Evolutionary conservation across 2,797 vertebrate species (phyloP).

Genomic region (Schizopygopsis pylzovi): DNA sequence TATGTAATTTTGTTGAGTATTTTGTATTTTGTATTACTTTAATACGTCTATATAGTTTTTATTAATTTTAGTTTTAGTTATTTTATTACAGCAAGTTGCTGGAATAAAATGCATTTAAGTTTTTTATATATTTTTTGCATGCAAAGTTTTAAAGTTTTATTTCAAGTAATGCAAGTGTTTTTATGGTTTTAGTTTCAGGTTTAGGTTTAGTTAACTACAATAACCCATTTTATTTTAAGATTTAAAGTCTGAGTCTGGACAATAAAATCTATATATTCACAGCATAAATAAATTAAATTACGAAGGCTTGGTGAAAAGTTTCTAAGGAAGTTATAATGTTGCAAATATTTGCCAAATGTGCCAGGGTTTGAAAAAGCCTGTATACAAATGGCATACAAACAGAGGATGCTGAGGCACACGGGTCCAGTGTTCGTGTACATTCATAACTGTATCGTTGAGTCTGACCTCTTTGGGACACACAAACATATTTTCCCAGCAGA

Average conservation of each 20-base stretch:
- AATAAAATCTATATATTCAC: background rate
- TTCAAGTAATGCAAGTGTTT: no score
- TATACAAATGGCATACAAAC: background rate
- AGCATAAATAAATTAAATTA: background rate
- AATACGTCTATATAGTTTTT: no score
- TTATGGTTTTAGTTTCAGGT: no score
- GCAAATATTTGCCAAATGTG: background rate
- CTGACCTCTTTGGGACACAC: background rate
- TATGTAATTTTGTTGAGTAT: background rate
- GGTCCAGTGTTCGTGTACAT: background rate
- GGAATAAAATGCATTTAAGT: background rate
- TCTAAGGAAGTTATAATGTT: background rate
- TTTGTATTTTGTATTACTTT: no score
- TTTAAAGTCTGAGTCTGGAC: background rate
- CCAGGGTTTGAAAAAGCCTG: background rate
- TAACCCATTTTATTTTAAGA: background rate
- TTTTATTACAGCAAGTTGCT: background rate
- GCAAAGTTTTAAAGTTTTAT: no score
- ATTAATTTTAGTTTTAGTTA: background rate
- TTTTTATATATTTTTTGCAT: no score
- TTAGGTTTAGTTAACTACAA: background rate
- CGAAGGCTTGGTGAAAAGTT: background rate
- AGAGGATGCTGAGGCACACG: background rate
- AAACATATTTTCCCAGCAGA: constrained; percentile 51
- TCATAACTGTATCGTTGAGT: constrained; percentile 14